Evolutionary conservation across 1,140 invertebrate species (phyloP), one percentile per base, ranked within the genome.

Genomic region (Sitodiplosis mosellana): DNA sequence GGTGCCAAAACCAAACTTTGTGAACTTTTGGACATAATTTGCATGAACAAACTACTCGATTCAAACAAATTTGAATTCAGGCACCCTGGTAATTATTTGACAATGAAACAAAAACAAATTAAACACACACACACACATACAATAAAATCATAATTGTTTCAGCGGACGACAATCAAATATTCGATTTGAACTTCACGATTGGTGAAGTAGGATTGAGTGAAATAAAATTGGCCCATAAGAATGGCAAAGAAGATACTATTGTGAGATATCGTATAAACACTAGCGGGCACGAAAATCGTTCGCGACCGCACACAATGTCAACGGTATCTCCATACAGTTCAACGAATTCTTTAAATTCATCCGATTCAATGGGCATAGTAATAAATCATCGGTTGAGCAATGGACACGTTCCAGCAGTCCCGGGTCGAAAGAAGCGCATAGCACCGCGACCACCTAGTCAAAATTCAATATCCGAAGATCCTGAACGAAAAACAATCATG

Each of bases 51-150:
- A 60, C 76, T 78, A 61, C 63, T 89, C 49, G 82, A 87, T 59
- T 67, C 72, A 12, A 59, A 69, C 19, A 80, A 80, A 57, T 87
- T 87, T 60, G 80, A 83, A 59, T 76, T 91, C 47, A 70, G 82
- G 50, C 80, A 85, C 71, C 83, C 85, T 64, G 74, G 78, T 79
- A n/a, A n/a, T n/a, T n/a, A n/a, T n/a, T n/a, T n/a, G n/a, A n/a
- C n/a, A n/a, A n/a, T n/a, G n/a, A n/a, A n/a, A n/a, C n/a, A n/a
- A n/a, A n/a, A n/a, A n/a, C n/a, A n/a, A n/a, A n/a, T n/a, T n/a
- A n/a, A n/a, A n/a, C n/a, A n/a, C n/a, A n/a, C 34, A 36, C n/a
- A 36, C 34, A n/a, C 8, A 36, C 34, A 8, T 36, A 36, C 8
- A 10, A n/a, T n/a, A 11, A 11, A 41, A 7, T 11, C 17, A 11